Evolutionary conservation across 2,888 invertebrate genomes (phyloP).

Genomic region (Nymphalis urticae): DNA sequence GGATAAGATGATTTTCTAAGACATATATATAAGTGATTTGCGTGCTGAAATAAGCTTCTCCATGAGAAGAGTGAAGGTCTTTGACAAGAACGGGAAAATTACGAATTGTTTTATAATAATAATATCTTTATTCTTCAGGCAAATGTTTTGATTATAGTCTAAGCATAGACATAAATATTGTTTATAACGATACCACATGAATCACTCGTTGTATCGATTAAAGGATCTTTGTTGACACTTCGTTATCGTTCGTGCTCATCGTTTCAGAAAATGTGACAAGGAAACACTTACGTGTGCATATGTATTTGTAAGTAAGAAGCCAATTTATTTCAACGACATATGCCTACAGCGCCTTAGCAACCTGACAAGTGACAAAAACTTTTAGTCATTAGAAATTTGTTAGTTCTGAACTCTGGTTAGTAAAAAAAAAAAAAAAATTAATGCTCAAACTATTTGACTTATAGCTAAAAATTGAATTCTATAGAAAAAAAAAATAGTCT

Average conservation of each 20-base stretch:
- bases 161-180: too few relatives aligned
- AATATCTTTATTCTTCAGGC: too few relatives aligned
- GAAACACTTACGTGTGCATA: slow-evolving; percentile 1
- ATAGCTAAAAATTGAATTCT: neutral
- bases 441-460: neutral
- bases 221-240: neutral
- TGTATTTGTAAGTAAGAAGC: slow-evolving; percentile 5
- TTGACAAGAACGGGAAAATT: too few relatives aligned
- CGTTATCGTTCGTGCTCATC: slow-evolving; percentile 1
- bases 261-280: slow-evolving; percentile 1
- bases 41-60: too few relatives aligned
- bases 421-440: neutral
- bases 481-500: neutral
- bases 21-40: too few relatives aligned
- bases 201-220: neutral
- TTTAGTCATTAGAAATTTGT: neutral
- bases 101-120: too few relatives aligned
- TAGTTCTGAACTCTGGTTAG: neutral
- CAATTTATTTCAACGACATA: slow-evolving; percentile 1
- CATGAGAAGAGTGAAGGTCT: too few relatives aligned
- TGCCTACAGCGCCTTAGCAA: neutral
- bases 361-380: slow-evolving; percentile 1
- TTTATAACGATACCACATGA: neutral
- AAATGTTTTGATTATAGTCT: too few relatives aligned
- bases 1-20: too few relatives aligned